Base-by-base conservation (phyloP, 2,888 invertebrate genomes). In the Cosmorhoe ocellata region DNA sequence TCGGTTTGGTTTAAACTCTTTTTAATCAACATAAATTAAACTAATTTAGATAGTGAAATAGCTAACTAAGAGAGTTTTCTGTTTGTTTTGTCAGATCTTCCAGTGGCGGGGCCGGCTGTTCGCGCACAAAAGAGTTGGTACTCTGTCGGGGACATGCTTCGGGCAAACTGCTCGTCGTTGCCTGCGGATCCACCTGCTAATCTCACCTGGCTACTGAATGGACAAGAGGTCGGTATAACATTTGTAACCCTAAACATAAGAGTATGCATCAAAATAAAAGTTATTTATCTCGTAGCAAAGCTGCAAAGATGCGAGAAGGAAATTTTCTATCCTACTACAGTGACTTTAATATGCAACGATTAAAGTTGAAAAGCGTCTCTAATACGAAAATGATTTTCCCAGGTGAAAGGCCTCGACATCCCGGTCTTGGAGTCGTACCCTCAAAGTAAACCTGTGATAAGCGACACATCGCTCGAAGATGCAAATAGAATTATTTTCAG, bases 131-230 rank as follows among this genome's bases (percentile, higher is more conserved):
- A 93, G 70, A 92, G 92, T 61, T 93, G 93, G 75, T 93, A 95
- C 78, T 93, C 94, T 51, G 91, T 91, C 18, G 94, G 94, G 13
- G 94, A 95, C 67, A 91, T 91, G 76, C 89, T 95, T 56, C 87
- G 91, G 49, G 94, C 94, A 44, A 94, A 94, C 82, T 95, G 95
- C 78, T 91, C 93, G 10, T 92, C 94, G 3, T 91, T 93, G 8
- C 92, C 93, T 6, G 93, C 94, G 9, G 92, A 92, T 62, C 95
- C 95, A 0, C 90, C 93, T 3, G 93, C 93, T 24, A 91, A 91
- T 64, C 90, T 95, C 58, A 93, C 92, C 61, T 95, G 95, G 91
- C 84, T 92, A 37, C 88, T 95, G 55, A 95, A 95, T 78, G 93
- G 94, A 76, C 93, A 93, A 76, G 86, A 89, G 85, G 89, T 88